Evolutionary conservation across 2,888 invertebrate genomes (phyloP), one percentile per base, ranked within the genome.

Genomic region (Sminthurides aquaticus): DNA sequence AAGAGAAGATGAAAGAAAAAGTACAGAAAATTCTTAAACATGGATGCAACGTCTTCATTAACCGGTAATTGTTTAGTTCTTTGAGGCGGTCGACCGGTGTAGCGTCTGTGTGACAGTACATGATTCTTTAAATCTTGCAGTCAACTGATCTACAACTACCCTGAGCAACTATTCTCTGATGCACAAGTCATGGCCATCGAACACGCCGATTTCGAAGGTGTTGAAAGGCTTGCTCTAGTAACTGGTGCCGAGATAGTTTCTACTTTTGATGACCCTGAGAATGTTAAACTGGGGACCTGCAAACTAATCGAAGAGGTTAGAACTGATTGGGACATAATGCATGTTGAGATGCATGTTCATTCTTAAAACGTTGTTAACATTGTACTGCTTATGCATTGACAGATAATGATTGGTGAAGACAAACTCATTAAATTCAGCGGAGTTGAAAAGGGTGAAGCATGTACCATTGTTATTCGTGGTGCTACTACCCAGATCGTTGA

Each of bases 1-100:
- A 98, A 78, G 94, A 97, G 78, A 99, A 99, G 79, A 99, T 99
- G 99, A 97, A 95, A 79, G 94, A 96, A 75, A 99, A 99, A 84
- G 96, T 99, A 1, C 89, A 90, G 76, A 94, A 94, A 79, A 99
- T 99, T 75, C 78, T 98, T 59, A 87, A 86, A 71, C 96, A 99
- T 79, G 90, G 92, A 73, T 90, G 91, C 81, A 99, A 91, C 81
- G 98, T 99, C 0, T 99, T 99, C 78, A 95, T 99, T 77, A 99
- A 99, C 81, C 88, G 91, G 84, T 86, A 75, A 66, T 20, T 34
- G 25, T 55, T 25, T n/a, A 29, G n/a, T n/a, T n/a, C n/a, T n/a
- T n/a, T n/a, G n/a, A 26, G 15, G 18, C 11, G 11, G n/a, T n/a
- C n/a, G n/a, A n/a, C n/a, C n/a, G n/a, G n/a, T n/a, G n/a, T n/a